Evolutionary conservation across 1,140 invertebrate species (phyloP), one percentile per base, ranked within the genome.

Genomic region (Epicauta chinensis): DNA sequence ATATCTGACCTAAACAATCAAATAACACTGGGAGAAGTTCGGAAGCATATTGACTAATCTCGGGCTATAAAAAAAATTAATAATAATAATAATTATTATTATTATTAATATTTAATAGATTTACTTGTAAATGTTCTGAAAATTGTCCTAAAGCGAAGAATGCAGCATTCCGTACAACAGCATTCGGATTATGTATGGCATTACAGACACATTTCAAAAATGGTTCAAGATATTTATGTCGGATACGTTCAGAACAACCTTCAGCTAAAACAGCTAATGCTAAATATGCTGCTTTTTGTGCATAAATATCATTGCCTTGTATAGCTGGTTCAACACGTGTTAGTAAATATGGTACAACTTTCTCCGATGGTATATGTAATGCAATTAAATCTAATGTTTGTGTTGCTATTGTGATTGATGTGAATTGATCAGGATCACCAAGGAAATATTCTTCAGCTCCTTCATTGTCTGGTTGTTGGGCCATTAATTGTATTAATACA

Each of bases 121-220:
- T 90, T 86, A n/a, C n/a, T 69, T 91, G 88, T 14, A 92, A 69
- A 74, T 84, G 79, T 69, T 91, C 87, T 0, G 87, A 82, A 67
- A 90, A 91, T 66, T 91, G 87, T 0, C 87, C 89, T 1, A 91
- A 71, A 1, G 87, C 84, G 72, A 87, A 91, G 9, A 92, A 76
- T 0, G 87, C 87, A 4, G 85, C 80, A 70, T 86, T 86, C 30
- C 83, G 74, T 2, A 89, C 86, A 10, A 79, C 65, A 0, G 75
- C 71, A 39, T 76, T 71, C 1, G 71, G 61, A 72, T 87, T 81
- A 6, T 72, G 76, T 29, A 91, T 83, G 12, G 88, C 89, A 51
- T 76, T 70, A 61, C 81, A 82, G 16, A 89, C 80, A 54, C 81
- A 83, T 38, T 81, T 76, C 9, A 91, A 62, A 66, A 89, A 83